Conservation (phyloP, 2,113 vertebrate species). For the Xenopus borealis region DNA sequence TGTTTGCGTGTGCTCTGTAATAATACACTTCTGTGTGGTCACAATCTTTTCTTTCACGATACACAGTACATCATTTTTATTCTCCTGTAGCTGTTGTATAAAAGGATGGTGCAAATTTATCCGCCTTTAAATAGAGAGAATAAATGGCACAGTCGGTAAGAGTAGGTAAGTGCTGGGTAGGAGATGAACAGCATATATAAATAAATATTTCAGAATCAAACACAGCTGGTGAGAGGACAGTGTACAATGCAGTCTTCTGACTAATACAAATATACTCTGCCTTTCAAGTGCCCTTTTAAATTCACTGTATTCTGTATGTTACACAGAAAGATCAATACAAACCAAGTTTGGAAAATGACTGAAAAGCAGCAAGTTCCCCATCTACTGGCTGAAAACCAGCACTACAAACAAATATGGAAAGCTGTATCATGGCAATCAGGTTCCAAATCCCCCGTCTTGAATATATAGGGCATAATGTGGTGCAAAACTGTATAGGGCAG, state of each 20-base stretch:
- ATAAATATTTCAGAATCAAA: too few species aligned
- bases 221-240: too few species aligned
- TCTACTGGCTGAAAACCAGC: not conserved
- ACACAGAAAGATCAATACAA: not conserved
- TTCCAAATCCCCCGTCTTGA: too few species aligned
- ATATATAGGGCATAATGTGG: too few species aligned
- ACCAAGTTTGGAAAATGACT: not conserved
- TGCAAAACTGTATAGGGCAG: too few species aligned
- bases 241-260: too few species aligned
- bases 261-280: too few species aligned
- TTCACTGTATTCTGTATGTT: not conserved
- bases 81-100: constrained; percentile 77
- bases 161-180: too few species aligned
- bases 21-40: constrained; percentile 75
- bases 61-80: constrained; percentile 69
- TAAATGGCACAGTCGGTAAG: not conserved
- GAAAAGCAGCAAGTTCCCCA: not conserved
- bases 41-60: constrained; percentile 83
- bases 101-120: constrained; percentile 77
- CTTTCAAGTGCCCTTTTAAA: too few species aligned
- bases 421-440: too few species aligned
- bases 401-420: not conserved
- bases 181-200: too few species aligned
- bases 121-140: constrained; percentile 62
- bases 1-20: constrained; percentile 77